These are phyloP conservation scores for Dioctria rufipes DNA, from an alignment of 2,888 invertebrate genomes.

Conservation along the genomic window DNA sequence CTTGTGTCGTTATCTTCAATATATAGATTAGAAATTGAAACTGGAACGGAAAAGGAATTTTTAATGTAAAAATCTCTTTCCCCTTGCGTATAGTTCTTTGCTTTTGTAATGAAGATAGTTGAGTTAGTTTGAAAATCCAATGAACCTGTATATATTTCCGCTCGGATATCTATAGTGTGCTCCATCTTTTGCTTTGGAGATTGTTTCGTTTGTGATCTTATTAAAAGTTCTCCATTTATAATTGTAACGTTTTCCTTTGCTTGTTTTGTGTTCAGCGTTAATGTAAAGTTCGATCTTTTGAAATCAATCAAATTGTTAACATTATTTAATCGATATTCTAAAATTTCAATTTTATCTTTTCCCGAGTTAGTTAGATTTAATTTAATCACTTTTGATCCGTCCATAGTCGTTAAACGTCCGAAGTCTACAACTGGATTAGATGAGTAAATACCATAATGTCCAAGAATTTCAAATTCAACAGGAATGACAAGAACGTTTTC, in stretches of 20 bases:
- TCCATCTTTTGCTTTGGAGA: conserved; percentile 54
- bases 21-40: conserved; percentile 82
- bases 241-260: conserved; percentile 62
- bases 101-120: conserved; percentile 66
- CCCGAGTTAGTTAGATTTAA: conserved; percentile 65
- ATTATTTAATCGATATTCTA: conserved; percentile 60
- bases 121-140: conserved; percentile 65
- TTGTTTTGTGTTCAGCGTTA: conserved; percentile 66
- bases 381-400: conserved; percentile 75
- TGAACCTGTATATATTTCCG: conserved; percentile 68
- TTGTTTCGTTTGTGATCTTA: conserved; percentile 60
- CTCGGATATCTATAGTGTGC: conserved; percentile 64
- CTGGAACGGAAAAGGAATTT: conserved; percentile 82
- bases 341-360: conserved; percentile 59
- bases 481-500: conserved; percentile 79
- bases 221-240: conserved; percentile 65
- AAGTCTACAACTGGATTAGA: conserved; percentile 86
- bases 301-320: conserved; percentile 59
- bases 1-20: conserved; percentile 76
- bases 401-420: conserved; percentile 83
- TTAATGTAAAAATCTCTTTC: conserved; percentile 77
- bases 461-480: conserved; percentile 85
- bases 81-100: conserved; percentile 64
- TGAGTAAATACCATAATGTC: conserved; percentile 81
- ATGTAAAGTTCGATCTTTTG: conserved; percentile 62